Percentiles rank a stretch among this genome's conserved stretches.
These are phyloP conservation scores for Brachypteracias leptosomus DNA, from an alignment of 2,113 vertebrate species.

Conservation along the genomic window DNA sequence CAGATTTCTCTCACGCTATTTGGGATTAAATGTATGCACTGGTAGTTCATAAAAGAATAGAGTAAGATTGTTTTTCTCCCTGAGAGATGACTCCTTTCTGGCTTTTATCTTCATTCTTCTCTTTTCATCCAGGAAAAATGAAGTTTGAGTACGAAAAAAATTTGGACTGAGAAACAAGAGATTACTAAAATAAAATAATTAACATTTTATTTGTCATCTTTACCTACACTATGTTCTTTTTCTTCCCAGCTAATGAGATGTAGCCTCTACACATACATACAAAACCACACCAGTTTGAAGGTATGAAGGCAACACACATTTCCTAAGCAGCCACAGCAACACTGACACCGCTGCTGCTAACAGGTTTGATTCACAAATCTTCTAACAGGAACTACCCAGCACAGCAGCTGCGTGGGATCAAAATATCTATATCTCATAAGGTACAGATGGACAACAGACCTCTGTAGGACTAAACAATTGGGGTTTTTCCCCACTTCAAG, in stretches of 20 bases:
- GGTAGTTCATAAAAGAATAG: not conserved
- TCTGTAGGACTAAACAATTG: not conserved
- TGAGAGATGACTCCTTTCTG: not conserved
- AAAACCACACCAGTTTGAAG: not conserved
- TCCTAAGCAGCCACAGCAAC: not conserved
- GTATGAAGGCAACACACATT: not conserved
- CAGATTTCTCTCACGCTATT: not conserved
- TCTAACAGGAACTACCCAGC: not conserved
- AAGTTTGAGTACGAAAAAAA: not conserved
- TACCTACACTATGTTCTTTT: not conserved
- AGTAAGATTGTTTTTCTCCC: too few species aligned
- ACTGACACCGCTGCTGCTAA: not conserved
- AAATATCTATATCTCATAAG: not conserved
- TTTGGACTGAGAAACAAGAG: not conserved
- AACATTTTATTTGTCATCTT: not conserved
- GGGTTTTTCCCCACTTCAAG: fast-evolving
- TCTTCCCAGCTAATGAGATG: not conserved
- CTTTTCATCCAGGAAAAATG: not conserved
- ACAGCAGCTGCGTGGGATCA: not conserved
- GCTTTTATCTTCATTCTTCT: not conserved
- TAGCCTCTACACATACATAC: too few species aligned
- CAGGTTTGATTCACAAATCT: not conserved
- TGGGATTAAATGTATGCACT: not conserved
- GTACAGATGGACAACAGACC: not conserved
- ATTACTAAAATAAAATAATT: not conserved